Percentiles rank a stretch among this genome's conserved stretches.
Conservation (phyloP, 2,888 invertebrate species). For the Cheilosia grossa region DNA sequence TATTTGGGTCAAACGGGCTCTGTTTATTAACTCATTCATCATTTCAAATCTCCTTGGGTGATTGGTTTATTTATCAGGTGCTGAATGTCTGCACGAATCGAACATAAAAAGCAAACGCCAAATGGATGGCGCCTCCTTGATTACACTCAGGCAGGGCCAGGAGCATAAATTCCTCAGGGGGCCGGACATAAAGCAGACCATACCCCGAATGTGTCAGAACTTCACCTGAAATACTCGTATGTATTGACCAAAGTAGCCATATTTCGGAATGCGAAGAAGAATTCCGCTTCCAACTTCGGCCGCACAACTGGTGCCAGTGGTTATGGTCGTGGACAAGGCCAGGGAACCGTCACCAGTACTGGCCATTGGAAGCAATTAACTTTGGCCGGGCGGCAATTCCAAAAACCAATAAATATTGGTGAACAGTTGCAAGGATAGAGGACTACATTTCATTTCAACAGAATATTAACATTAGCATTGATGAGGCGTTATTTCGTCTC, state of each 20-base stretch:
- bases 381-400: neutral
- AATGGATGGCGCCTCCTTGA: neutral
- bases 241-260: neutral
- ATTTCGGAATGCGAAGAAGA: neutral
- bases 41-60: conserved; percentile 2
- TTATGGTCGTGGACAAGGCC: neutral
- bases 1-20: neutral
- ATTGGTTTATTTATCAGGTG: neutral
- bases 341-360: neutral
- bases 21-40: conserved; percentile 8
- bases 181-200: neutral
- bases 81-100: neutral
- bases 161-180: conserved; percentile 2
- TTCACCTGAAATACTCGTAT: neutral
- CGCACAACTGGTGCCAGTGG: neutral
- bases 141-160: neutral
- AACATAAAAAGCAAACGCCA: conserved; percentile 1
- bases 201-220: neutral
- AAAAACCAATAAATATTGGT: neutral
- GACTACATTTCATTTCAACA: neutral
- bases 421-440: neutral
- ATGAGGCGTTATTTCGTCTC: neutral
- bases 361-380: neutral
- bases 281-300: neutral
- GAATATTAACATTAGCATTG: conserved; percentile 23